Base-by-base conservation (phyloP, 2,888 invertebrate genomes). In the Torymus auratus region DNA sequence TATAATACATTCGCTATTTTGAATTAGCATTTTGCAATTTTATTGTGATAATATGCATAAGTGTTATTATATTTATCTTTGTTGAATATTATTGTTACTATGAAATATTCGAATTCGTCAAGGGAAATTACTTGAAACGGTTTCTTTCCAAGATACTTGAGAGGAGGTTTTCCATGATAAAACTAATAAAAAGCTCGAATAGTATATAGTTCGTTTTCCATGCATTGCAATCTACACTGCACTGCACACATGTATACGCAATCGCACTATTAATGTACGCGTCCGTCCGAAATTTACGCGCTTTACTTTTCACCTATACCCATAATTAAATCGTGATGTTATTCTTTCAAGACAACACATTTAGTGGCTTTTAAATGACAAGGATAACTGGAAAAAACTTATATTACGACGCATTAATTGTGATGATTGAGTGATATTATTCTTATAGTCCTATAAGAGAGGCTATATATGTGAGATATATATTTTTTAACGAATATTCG, bases 401-500 rank as follows among this genome's bases (percentile, higher is more conserved):
- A 23, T 58, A 73, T 78, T 72, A 67, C n/a, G 53, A 78, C 58
- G 58, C 20, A 80, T 80, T 76, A 60, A 82, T 82, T 68, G 78
- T 78, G 82, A 82, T 79, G 60, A 74, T 79, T 80, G 23, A 69
- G 73, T 76, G 75, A 80, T 82, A 78, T 75, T 75, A 68, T 78
- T 80, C 62, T 53, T 73, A 69, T 76, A 73, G 55, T 71, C 78
- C 62, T 41, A 58, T 53, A 72, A 72, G 65, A 74, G 70, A 67
- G 17, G 60, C 62, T 65, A 81, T 60, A 75, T 52, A 64, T 41
- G 41, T 41, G 41, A 75, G 5, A 69, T 64, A 70, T 81, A 81
- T 82, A 82, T 82, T 82, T 82, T 82, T 82, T 58, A 82, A 82
- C 14, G 23, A 64, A 81, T 61, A 52, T 81, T 73, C 14, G 58